These are phyloP conservation scores for Echeneis naucrates DNA, from an alignment of 2,797 vertebrate species.

Conservation along the genomic window DNA sequence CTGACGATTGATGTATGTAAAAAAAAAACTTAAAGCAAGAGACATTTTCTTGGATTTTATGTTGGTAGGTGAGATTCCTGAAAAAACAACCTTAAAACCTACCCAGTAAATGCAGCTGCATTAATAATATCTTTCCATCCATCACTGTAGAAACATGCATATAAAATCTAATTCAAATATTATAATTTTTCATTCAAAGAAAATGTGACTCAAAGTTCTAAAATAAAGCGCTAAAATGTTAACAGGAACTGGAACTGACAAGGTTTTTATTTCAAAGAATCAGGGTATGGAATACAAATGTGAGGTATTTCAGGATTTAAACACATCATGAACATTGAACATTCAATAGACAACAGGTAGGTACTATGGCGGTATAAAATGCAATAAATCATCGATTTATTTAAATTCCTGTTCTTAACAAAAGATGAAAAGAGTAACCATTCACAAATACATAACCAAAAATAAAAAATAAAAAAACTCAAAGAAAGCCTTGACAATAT, in stretches of 20 bases:
- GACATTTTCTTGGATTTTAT: not conserved
- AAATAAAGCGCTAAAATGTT: no score
- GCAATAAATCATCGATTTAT: slow-evolving; percentile 35
- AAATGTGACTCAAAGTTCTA: no score
- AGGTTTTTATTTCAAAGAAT: slow-evolving; percentile 66
- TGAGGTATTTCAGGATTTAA: slow-evolving; percentile 73
- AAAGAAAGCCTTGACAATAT: slow-evolving; percentile 33
- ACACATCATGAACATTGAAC: slow-evolving; percentile 52
- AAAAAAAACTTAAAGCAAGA: not conserved
- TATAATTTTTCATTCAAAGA: no score
- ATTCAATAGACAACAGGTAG: slow-evolving; percentile 32
- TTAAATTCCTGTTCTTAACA: slow-evolving; percentile 42
- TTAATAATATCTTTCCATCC: not conserved
- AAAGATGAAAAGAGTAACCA: slow-evolving; percentile 28
- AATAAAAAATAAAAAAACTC: slow-evolving; percentile 52
- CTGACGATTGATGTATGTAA: not conserved
- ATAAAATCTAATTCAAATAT: slow-evolving; percentile 1
- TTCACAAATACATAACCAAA: slow-evolving; percentile 34
- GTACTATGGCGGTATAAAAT: slow-evolving; percentile 59
- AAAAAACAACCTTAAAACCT: no score
- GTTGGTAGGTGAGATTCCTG: not conserved
- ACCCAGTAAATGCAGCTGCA: not conserved
- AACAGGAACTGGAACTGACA: no score
- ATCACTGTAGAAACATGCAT: not conserved
- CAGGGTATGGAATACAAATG: slow-evolving; percentile 56